Percentiles rank a stretch among this genome's conserved stretches.
Conservation (phyloP, 2,113 vertebrate genomes). For the Oryzias javanicus region DNA sequence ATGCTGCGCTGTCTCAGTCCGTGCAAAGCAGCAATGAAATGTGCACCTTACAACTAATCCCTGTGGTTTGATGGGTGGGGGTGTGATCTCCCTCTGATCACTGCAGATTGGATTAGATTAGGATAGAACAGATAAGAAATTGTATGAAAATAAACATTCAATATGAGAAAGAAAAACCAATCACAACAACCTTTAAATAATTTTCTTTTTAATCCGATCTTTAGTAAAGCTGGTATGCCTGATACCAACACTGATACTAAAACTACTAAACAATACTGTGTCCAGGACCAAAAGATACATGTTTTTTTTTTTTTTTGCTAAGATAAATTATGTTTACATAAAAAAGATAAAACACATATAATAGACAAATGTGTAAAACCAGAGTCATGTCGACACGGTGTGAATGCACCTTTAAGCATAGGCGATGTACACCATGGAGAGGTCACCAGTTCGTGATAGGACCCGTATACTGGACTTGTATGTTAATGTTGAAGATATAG, state of each 20-base stretch:
- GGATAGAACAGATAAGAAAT: constrained; percentile 60
- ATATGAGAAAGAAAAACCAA: constrained; percentile 55
- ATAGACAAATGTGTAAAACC: too few species aligned
- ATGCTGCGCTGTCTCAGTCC: constrained; percentile 14
- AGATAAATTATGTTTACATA: too few species aligned
- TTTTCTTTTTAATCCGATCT: constrained; percentile 11
- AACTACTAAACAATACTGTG: neutral
- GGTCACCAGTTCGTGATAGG: too few species aligned
- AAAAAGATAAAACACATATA: too few species aligned
- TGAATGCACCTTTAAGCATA: too few species aligned
- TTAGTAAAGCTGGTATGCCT: neutral
- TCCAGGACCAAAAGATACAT: neutral
- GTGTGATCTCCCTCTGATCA: constrained; percentile 24
- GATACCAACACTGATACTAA: neutral
- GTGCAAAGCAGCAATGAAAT: constrained; percentile 19
- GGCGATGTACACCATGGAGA: too few species aligned
- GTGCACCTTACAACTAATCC: constrained; percentile 25
- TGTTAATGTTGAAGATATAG: too few species aligned
- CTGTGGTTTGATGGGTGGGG: neutral
- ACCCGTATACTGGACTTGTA: too few species aligned
- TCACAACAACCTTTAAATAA: constrained; percentile 15
- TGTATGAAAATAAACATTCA: constrained; percentile 66
- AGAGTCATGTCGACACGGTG: too few species aligned
- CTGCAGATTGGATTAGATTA: constrained; percentile 63
- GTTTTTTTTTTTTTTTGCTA: too few species aligned